phyloP scores from a whole-genome alignment of 2,797 vertebrate species.

The Helicolenus hilgendorfi region DNA sequence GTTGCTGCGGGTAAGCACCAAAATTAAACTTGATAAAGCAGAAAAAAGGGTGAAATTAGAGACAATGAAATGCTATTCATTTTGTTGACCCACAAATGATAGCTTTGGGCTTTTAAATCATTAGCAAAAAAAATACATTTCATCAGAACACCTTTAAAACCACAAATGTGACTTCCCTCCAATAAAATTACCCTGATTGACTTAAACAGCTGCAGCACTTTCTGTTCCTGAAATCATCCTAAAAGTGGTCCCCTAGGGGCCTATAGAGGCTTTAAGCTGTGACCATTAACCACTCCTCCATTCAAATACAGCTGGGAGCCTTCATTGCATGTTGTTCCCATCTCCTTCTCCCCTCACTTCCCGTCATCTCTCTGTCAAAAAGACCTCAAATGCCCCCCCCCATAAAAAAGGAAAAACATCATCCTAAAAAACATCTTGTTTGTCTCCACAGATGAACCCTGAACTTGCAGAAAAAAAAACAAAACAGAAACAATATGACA shows the following conservation, averaged over 20 bases:
- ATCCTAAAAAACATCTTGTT: neutral
- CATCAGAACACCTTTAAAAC: neutral
- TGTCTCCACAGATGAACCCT: neutral
- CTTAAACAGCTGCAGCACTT: neutral
- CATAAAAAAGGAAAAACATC: neutral
- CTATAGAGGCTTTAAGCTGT: neutral
- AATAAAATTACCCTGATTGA: neutral
- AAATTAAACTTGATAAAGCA: neutral
- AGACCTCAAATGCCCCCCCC: neutral
- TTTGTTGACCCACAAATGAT: neutral
- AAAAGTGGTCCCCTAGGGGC: too few relatives aligned
- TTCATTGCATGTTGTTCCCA: neutral
- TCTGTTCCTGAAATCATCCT: neutral
- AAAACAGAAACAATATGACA: neutral
- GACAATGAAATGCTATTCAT: neutral
- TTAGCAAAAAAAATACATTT: neutral
- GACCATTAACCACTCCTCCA: neutral
- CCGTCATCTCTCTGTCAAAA: neutral
- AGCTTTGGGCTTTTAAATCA: constrained; percentile 13
- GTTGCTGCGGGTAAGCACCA: neutral
- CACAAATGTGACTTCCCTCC: neutral
- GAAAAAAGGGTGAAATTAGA: neutral
- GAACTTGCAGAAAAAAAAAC: neutral
- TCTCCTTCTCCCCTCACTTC: neutral
- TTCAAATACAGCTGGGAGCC: neutral